phyloP scores from a whole-genome alignment of 2,113 vertebrate genomes.

The Tachycineta bicolor region DNA sequence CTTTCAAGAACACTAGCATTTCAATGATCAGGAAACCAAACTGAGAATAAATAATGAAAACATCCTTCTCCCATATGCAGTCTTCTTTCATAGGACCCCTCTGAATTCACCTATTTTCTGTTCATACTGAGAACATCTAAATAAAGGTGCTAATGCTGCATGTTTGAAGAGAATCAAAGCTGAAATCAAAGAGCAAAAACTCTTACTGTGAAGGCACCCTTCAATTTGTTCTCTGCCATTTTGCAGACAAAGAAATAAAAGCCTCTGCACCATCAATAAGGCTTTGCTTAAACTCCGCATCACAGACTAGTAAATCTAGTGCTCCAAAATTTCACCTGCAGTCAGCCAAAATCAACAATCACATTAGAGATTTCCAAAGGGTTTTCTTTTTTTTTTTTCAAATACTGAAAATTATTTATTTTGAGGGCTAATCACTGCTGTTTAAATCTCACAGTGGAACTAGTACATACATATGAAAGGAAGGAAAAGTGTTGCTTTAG shows the following conservation, averaged over 20 bases:
- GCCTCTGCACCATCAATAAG: not conserved
- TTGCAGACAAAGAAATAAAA: constrained; percentile 39
- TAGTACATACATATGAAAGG: not conserved
- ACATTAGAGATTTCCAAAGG: not conserved
- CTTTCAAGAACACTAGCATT: not conserved
- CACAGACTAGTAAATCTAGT: not conserved
- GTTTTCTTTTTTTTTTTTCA: not conserved
- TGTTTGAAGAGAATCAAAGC: constrained; percentile 57
- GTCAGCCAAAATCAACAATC: not conserved
- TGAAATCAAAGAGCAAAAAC: constrained; percentile 45
- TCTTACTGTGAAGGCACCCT: not conserved
- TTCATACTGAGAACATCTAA: constrained; percentile 7
- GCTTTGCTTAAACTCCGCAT: constrained; percentile 30
- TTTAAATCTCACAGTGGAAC: not conserved
- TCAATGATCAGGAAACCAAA: not conserved
- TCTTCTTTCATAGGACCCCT: not conserved
- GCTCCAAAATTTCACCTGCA: not conserved
- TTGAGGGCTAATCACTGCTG: not conserved
- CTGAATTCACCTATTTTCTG: not conserved
- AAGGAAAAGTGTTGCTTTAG: not conserved
- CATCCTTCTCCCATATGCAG: not conserved
- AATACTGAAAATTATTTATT: not conserved
- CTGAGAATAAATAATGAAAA: not conserved
- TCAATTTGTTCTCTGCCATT: not conserved
- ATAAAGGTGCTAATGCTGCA: constrained; percentile 17